Evolutionary conservation across 2,113 vertebrate species (phyloP).

Genomic region (Scomber colias): DNA sequence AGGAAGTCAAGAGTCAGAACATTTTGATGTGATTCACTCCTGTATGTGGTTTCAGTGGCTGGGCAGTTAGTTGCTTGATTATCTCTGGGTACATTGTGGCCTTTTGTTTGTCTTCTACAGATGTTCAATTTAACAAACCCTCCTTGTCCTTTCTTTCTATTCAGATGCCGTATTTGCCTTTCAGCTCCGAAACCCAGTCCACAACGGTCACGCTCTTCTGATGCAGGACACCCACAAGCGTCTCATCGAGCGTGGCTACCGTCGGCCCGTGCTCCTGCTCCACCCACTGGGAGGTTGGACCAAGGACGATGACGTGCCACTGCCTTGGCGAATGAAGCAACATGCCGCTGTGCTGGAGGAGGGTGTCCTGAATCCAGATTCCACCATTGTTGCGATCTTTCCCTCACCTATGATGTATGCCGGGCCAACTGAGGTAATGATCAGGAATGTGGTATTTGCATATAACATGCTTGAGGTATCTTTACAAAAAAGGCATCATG

Average conservation of each 20-base stretch:
- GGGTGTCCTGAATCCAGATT: constrained; percentile 90
- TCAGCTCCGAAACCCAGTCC: constrained; percentile 97
- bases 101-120: constrained; percentile 48
- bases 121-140: constrained; percentile 13
- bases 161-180: constrained; percentile 98
- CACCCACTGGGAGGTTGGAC: constrained; percentile 99
- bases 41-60: constrained; percentile 35
- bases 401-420: constrained; percentile 99
- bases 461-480: constrained; percentile 28
- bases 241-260: constrained; percentile 93
- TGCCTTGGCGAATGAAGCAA: constrained; percentile 97
- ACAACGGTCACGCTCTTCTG: constrained; percentile 95
- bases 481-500: neutral
- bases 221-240: constrained; percentile 98
- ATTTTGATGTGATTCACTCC: constrained; percentile 13
- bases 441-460: neutral
- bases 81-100: constrained; percentile 29
- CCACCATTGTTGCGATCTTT: constrained; percentile 97
- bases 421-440: constrained; percentile 95
- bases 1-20: constrained; percentile 12
- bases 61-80: constrained; percentile 43
- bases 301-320: constrained; percentile 97
- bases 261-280: constrained; percentile 93
- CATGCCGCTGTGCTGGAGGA: constrained; percentile 96
- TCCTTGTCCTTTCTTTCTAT: neutral